Conservation (phyloP, 2,113 vertebrate species). For the Nibea albiflora region DNA sequence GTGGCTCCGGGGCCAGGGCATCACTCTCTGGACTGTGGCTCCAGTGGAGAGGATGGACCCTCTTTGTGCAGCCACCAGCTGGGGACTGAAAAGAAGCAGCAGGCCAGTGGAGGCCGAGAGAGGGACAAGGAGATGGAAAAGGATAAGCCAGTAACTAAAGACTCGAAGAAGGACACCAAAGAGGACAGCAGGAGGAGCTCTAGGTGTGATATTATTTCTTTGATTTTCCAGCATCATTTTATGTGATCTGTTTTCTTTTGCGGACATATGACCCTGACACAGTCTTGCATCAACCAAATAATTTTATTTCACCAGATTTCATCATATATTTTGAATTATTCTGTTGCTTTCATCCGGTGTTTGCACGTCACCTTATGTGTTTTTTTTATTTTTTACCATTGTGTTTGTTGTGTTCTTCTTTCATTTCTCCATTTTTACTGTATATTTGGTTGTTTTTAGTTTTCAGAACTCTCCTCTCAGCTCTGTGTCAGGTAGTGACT, state of each 20-base stretch:
- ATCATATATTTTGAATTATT: slow-evolving; percentile 5
- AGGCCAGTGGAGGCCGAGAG: slow-evolving; percentile 43
- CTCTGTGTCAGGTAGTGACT: slow-evolving; percentile 93
- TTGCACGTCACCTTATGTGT: not conserved
- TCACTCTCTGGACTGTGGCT: slow-evolving; percentile 54
- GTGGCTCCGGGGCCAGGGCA: slow-evolving; percentile 75
- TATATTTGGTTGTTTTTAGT: slow-evolving; percentile 80
- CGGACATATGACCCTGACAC: no score
- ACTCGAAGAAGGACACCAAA: slow-evolving; percentile 69
- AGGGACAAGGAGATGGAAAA: slow-evolving; percentile 69
- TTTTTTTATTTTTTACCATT: slow-evolving; percentile 19
- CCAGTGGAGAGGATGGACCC: slow-evolving; percentile 65
- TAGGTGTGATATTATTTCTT: slow-evolving; percentile 48
- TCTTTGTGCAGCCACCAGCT: slow-evolving; percentile 71
- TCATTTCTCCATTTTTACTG: slow-evolving; percentile 10
- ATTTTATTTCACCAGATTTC: slow-evolving; percentile 33
- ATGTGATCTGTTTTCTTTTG: not conserved
- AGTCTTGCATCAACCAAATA: not conserved
- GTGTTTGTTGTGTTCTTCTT: slow-evolving; percentile 37
- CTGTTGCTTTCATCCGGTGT: slow-evolving; percentile 14
- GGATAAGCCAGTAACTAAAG: slow-evolving; percentile 53
- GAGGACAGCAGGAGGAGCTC: slow-evolving; percentile 75
- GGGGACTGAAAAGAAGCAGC: slow-evolving; percentile 77
- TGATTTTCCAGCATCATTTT: not conserved
- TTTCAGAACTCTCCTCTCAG: slow-evolving; percentile 90